phyloP scores from a whole-genome alignment of 2,113 vertebrate genomes.

The Regulus satrapa region DNA sequence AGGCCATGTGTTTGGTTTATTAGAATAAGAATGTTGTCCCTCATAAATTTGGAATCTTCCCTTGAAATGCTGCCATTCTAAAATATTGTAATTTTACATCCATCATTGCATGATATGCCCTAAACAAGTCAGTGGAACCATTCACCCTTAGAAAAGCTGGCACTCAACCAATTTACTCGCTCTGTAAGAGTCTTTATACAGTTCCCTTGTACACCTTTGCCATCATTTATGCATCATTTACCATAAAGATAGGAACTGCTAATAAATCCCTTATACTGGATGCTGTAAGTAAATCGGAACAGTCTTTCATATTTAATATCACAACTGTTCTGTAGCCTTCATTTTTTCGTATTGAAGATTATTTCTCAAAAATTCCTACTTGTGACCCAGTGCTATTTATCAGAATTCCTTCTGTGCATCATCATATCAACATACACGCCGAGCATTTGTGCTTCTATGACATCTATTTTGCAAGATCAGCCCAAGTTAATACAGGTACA shows the following conservation, averaged over 20 bases:
- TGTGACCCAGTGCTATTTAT: conserved; percentile 15
- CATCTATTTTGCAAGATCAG: neutral
- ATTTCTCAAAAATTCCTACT: conserved; percentile 20
- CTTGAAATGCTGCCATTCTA: conserved; percentile 12
- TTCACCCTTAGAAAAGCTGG: conserved; percentile 64
- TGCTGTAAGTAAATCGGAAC: conserved; percentile 22
- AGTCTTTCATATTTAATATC: conserved; percentile 58
- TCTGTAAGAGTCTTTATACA: conserved; percentile 39
- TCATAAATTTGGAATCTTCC: conserved; percentile 34
- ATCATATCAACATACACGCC: neutral
- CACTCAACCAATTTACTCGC: conserved; percentile 51
- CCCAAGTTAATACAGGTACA: neutral
- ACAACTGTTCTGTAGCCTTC: conserved; percentile 24
- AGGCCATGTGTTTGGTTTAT: neutral
- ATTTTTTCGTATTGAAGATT: conserved; percentile 33
- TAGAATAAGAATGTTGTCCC: conserved; percentile 21
- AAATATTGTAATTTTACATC: conserved; percentile 44
- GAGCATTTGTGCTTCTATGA: neutral
- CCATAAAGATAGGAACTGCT: conserved; percentile 39
- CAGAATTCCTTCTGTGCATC: neutral
- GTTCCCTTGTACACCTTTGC: conserved; percentile 59
- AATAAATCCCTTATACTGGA: conserved; percentile 64
- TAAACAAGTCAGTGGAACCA: conserved; percentile 49
- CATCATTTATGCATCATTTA: conserved; percentile 69
- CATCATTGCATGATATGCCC: conserved; percentile 22